Evolutionary conservation across 2,797 vertebrate genomes (phyloP).

Genomic region (Urosaurus nigricauda): DNA sequence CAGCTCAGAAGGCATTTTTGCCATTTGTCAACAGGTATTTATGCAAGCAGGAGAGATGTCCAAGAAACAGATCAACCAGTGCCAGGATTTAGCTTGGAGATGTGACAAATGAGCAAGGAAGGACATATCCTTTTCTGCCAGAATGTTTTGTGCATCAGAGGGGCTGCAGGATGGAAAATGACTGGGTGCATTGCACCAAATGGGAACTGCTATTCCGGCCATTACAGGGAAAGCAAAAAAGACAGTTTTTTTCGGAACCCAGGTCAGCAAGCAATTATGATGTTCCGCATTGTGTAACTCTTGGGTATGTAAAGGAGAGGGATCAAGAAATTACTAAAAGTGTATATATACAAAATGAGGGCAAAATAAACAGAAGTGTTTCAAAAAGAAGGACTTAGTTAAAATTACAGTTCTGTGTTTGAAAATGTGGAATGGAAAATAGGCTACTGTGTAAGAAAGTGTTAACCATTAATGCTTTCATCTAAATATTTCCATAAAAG

Average conservation of each 20-base stretch:
- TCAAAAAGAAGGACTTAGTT: background rate
- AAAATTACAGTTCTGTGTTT: background rate
- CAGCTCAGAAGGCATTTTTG: too few species aligned
- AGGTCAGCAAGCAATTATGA: background rate
- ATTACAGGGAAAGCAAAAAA: background rate
- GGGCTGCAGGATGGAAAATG: background rate
- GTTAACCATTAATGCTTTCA: conserved; percentile 27
- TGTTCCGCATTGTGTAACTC: background rate
- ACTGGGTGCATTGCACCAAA: background rate
- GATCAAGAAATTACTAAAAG: background rate
- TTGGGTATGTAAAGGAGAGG: background rate
- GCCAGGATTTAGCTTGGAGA: background rate
- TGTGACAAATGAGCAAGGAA: background rate
- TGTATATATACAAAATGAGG: background rate
- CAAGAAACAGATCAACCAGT: background rate
- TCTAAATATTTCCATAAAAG: too few species aligned
- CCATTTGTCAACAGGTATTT: background rate
- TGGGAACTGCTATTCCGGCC: background rate
- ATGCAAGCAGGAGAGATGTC: background rate
- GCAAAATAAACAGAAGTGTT: background rate
- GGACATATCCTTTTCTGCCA: background rate
- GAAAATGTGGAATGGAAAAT: background rate
- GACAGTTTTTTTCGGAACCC: background rate
- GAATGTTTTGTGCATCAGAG: background rate
- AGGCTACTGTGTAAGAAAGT: background rate